Evolutionary conservation across 2,797 vertebrate genomes (phyloP), one percentile per base, ranked within the genome.

Genomic region (Coranthus polyacanthus): DNA sequence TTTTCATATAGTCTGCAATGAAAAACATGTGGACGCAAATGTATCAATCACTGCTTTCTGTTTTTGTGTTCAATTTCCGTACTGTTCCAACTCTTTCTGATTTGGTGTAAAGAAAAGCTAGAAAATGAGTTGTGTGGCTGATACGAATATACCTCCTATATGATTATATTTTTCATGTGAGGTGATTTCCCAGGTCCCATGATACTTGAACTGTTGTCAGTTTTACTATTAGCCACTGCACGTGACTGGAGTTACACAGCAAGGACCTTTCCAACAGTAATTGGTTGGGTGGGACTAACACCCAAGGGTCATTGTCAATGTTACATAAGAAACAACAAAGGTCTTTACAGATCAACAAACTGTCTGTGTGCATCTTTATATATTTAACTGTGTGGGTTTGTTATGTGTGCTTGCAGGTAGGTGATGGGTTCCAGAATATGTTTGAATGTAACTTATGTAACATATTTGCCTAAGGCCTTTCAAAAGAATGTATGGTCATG

Each of bases 241-340:
- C 32, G 55, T 83, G 82, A 70, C 45, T 24, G 62, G 36, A 66
- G 34, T 39, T 74, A 15, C 24, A 11, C 50, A 39, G 64, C 42
- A 42, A 45, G 12, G 54, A 37, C 17, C 37, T 78, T 79, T 79
- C 75, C 46, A 75, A 3, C 41, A 17, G 50, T 71, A 62, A 72
- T 49, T 78, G 63, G 46, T 50, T 70, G 42, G 59, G 51, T 79
- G 52, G 54, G 50, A 66, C 21, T 17, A 44, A 26, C 17, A 4
- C 70, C 66, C 54, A 51, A 51, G 64, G 62, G 67, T 82, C 74
- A 66, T 1, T 60, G 56, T 57, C 17, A 51, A 38, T 50, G 16
- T 81, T 91, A 70, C 59, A 47, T 78, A 75, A 86, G 34, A 61
- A 20, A 32, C 52, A 39, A 46, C 39, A 50, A 46, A n/a, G 54